Evolutionary conservation across 2,113 vertebrate genomes (phyloP).

Genomic region (Steatornis caripensis): DNA sequence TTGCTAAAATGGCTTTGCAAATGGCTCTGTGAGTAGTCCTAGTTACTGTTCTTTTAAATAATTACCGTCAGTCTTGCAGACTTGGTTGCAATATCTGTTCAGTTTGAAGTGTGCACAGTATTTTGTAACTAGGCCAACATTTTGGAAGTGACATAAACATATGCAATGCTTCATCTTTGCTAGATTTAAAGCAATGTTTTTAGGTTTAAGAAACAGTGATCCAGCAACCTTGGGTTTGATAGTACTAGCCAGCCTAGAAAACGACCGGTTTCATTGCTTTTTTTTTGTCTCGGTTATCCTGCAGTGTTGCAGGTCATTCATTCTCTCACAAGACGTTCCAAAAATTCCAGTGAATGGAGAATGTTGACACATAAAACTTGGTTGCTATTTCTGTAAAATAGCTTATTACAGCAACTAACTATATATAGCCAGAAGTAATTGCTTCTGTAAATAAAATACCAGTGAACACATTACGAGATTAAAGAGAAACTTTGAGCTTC

Average conservation of each 20-base stretch:
- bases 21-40: background rate
- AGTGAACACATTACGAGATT: constrained; percentile 28
- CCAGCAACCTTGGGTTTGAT: background rate
- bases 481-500: constrained; percentile 23
- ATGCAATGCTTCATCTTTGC: background rate
- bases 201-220: background rate
- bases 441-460: constrained; percentile 59
- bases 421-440: constrained; percentile 51
- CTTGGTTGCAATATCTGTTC: background rate
- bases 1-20: background rate
- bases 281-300: background rate
- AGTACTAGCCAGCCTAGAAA: background rate
- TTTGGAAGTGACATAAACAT: background rate
- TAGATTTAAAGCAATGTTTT: background rate
- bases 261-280: background rate
- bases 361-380: background rate
- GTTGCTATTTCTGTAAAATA: constrained; percentile 33
- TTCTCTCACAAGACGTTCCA: constrained; percentile 1
- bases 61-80: background rate
- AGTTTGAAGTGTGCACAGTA: background rate
- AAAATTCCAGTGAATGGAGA: constrained; percentile 45
- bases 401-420: constrained; percentile 29
- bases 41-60: background rate
- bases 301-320: background rate
- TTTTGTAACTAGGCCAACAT: background rate